Evolutionary conservation across 35 echinoderm and acorn worm species (phyloP).

Genomic region (Heliocidaris tuberculata): DNA sequence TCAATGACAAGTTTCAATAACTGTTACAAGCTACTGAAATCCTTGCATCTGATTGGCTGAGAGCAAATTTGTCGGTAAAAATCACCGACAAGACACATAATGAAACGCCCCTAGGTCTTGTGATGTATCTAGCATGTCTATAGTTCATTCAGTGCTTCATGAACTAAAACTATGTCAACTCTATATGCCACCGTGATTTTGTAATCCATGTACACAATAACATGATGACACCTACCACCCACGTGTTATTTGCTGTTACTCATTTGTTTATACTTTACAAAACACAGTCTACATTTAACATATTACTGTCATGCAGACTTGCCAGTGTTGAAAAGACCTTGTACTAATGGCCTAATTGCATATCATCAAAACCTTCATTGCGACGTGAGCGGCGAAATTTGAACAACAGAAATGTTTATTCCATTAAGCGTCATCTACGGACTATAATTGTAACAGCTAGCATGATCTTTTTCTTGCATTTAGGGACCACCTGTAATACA

Average conservation of each 20-base stretch:
- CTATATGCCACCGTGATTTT: too few species aligned
- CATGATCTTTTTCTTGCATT: neutral
- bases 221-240: neutral
- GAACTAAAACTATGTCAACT: too few species aligned
- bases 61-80: too few species aligned
- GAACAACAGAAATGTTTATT: neutral
- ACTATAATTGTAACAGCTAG: neutral
- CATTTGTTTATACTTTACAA: neutral
- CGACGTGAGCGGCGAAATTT: neutral
- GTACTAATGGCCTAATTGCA: neutral
- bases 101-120: too few species aligned
- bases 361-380: neutral
- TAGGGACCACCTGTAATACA: neutral
- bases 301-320: neutral
- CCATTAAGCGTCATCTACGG: neutral
- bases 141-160: too few species aligned
- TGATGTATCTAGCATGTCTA: too few species aligned
- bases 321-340: too few species aligned
- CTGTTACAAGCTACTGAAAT: too few species aligned
- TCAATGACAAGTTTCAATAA: too few species aligned
- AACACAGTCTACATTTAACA: neutral
- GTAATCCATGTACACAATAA: neutral
- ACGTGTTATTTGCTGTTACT: neutral
- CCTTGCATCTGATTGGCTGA: too few species aligned
- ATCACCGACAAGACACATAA: too few species aligned